Conservation (phyloP, 2,888 invertebrate species). For the Thecophora atra region DNA sequence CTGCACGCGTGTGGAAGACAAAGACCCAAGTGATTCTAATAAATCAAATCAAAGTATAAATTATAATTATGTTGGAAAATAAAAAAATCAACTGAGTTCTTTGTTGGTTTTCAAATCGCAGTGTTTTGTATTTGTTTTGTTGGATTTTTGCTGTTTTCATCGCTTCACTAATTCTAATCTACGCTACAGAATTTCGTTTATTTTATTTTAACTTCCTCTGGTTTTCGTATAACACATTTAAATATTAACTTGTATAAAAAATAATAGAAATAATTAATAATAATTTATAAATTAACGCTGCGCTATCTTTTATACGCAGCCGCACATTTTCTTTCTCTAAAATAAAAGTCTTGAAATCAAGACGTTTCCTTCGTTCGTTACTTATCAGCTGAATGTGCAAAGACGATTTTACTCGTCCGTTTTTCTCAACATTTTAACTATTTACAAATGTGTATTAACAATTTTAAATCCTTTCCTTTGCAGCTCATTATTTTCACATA, state of each 20-base stretch:
- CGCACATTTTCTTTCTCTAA: conserved; percentile 1
- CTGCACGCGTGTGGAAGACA: background rate
- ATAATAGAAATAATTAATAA: conserved; percentile 35
- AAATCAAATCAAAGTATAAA: background rate
- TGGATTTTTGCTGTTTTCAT: conserved; percentile 28
- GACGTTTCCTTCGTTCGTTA: background rate
- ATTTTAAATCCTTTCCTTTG: conserved; percentile 18
- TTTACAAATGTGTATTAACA: conserved; percentile 24
- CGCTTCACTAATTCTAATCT: conserved; percentile 29
- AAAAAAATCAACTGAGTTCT: conserved; percentile 32
- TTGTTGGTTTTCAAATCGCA: conserved; percentile 27
- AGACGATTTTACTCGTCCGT: too few species aligned
- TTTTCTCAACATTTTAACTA: conserved; percentile 21
- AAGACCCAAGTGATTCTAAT: background rate
- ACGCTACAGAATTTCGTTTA: conserved; percentile 32
- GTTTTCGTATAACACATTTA: conserved; percentile 26
- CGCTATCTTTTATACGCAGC: background rate
- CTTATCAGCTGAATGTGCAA: background rate
- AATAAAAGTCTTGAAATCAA: background rate
- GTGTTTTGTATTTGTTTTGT: conserved; percentile 38
- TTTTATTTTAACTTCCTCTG: conserved; percentile 20
- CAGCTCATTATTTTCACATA: conserved; percentile 1
- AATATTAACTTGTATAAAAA: conserved; percentile 37
- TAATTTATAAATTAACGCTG: conserved; percentile 29
- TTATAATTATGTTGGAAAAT: conserved; percentile 10